Conservation (phyloP, 2,888 invertebrate genomes). For the Pinctada fucata region DNA sequence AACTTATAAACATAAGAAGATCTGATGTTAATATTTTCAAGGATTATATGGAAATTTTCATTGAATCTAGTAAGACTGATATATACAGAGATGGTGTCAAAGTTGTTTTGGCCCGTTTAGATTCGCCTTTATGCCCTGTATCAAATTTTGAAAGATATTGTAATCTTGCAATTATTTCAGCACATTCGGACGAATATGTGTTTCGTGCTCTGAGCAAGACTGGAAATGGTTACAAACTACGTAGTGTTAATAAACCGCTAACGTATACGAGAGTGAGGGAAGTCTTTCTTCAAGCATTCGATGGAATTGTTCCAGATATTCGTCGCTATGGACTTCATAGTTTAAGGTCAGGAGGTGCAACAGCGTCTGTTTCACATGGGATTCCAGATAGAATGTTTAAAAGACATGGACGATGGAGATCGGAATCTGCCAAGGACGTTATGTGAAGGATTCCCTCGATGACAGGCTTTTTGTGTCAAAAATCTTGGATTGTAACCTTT, state of each 20-base stretch:
- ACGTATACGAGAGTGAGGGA: constrained; percentile 17
- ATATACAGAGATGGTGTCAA: constrained; percentile 31
- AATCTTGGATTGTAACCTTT: no score
- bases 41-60: constrained; percentile 24
- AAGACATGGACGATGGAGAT: constrained; percentile 21
- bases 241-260: constrained; percentile 18
- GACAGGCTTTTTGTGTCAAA: no score
- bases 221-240: not conserved
- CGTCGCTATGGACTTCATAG: constrained; percentile 13
- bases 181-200: constrained; percentile 12
- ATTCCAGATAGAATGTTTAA: constrained; percentile 25
- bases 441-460: constrained; percentile 4
- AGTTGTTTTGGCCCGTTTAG: constrained; percentile 20
- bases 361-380: constrained; percentile 2
- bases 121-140: constrained; percentile 19
- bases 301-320: not conserved
- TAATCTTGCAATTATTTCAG: not conserved
- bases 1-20: constrained; percentile 31
- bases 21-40: constrained; percentile 27
- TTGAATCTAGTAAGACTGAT: constrained; percentile 37
- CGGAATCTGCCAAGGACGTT: constrained; percentile 18
- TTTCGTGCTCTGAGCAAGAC: constrained; percentile 2
- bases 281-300: constrained; percentile 18
- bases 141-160: not conserved
- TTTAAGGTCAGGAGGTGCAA: constrained; percentile 22